A percentile compares a stretch with the other conserved stretches of the same genome.
phyloP scores from a whole-genome alignment of 2,888 invertebrate genomes.

The Blera fallax region DNA sequence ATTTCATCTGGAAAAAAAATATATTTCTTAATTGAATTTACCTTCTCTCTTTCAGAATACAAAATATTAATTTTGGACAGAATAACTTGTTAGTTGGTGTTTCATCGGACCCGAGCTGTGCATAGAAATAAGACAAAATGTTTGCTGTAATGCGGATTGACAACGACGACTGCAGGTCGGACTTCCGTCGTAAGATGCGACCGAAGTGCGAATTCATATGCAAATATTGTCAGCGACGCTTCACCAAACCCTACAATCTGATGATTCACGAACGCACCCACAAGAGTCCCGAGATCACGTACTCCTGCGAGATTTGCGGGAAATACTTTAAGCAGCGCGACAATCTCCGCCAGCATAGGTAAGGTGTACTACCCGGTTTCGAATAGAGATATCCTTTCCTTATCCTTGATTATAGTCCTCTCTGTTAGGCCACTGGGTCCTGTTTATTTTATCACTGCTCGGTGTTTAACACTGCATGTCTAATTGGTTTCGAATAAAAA shows the following conservation, averaged over 20 bases:
- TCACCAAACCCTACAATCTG: constrained; percentile 99
- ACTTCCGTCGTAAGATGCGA: constrained; percentile 93
- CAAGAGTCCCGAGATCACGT: constrained; percentile 97
- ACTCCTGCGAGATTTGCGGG: constrained; percentile 98
- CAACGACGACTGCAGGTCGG: constrained; percentile 92
- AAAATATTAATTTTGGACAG: not conserved
- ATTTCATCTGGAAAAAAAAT: constrained; percentile 53
- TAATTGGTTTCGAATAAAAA: constrained; percentile 15
- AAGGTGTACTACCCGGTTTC: constrained; percentile 76
- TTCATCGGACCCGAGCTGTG: constrained; percentile 40
- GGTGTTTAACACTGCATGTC: constrained; percentile 55
- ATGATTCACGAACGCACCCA: constrained; percentile 99
- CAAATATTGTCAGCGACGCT: constrained; percentile 98
- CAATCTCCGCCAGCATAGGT: constrained; percentile 97
- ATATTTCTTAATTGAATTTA: constrained; percentile 30
- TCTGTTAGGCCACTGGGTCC: constrained; percentile 19
- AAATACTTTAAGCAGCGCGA: constrained; percentile 99
- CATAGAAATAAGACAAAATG: constrained; percentile 84
- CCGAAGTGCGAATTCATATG: constrained; percentile 99
- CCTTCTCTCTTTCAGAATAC: constrained; percentile 33
- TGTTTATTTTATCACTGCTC: not conserved
- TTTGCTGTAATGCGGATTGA: constrained; percentile 95
- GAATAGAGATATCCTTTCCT: not conserved
- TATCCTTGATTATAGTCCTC: not conserved
- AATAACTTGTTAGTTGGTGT: not conserved